Base-by-base conservation (phyloP, 2,888 invertebrate genomes). In the Drosophila prostipennis region DNA sequence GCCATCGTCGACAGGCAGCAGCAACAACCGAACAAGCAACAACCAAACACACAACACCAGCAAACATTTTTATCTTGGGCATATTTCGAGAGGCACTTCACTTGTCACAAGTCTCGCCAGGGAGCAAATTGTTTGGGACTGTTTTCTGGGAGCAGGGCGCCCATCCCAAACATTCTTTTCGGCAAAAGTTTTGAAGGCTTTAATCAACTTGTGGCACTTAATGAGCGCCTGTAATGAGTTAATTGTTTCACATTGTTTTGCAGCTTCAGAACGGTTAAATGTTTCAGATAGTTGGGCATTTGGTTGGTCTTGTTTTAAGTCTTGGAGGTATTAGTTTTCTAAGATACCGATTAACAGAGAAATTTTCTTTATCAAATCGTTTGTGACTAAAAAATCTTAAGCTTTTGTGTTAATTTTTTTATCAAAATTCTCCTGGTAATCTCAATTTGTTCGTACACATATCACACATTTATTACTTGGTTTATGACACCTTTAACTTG, bases 201-300 rank as follows among this genome's bases (percentile, higher is more conserved):
- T 86, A 86, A 86, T 83, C 84, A 82, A 82, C 72, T 86, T 72
- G 57, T 80, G 73, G 59, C 43, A 83, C 80, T 80, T 82, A 82
- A 82, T 85, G 78, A 82, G 80, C 76, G 76, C 67, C 63, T 54
- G 76, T 77, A 86, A 82, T 83, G 74, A 82, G 79, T 82, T 82
- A 86, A 83, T 82, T 86, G 79, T 69, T 82, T 72, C 54, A 61
- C 72, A 65, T 69, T 69, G 59, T 69, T 69, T 48, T 36, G 37
- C 53, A 26, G 46, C 37, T 48, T 1, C 39, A 36, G 45, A 52
- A 39, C 51, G 57, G 39, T 52, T 57, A 39, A 51, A 14, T 52
- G 19, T 29, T 40, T 19, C 23, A 26, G 13, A 52, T 57, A 42
- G 51, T 57, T 37, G 16, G 16, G 40, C 34, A 16, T 56, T 19